Evolutionary conservation across 2,797 vertebrate species (phyloP).

Genomic region (Setipinna tenuifilis): DNA sequence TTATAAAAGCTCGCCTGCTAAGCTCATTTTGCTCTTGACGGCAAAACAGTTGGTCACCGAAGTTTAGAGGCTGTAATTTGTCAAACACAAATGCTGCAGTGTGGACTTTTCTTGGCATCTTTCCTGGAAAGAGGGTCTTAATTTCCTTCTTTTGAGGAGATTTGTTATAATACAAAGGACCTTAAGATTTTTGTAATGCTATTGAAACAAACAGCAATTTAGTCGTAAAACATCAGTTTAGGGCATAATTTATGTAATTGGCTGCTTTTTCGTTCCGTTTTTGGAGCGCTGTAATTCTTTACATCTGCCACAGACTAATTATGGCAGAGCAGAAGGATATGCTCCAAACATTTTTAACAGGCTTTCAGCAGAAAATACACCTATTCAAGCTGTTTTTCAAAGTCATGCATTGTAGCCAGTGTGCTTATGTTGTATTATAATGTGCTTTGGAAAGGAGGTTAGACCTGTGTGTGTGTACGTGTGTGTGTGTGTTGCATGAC

Average conservation of each 20-base stretch:
- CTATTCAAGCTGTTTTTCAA: not conserved
- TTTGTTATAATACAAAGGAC: conserved; percentile 21
- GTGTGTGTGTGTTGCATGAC: conserved; percentile 8
- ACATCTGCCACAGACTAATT: conserved; percentile 12
- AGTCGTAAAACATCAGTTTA: conserved; percentile 10
- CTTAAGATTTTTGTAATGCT: conserved; percentile 19
- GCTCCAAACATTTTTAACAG: conserved; percentile 18
- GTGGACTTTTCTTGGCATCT: not conserved
- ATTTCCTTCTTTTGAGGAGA: conserved; percentile 18
- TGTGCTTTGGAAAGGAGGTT: not conserved
- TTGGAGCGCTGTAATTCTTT: not conserved
- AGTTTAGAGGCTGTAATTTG: conserved; percentile 22
- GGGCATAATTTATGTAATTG: conserved; percentile 22
- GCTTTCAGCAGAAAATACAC: not conserved
- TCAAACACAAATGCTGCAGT: conserved; percentile 9
- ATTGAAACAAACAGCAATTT: conserved; percentile 25
- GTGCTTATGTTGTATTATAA: not conserved
- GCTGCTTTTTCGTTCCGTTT: not conserved
- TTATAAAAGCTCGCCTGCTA: not conserved
- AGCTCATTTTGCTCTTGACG: conserved; percentile 14
- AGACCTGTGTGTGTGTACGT: not conserved
- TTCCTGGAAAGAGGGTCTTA: conserved; percentile 18
- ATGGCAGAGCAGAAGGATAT: conserved; percentile 12
- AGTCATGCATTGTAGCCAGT: not conserved
- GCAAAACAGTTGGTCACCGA: conserved; percentile 1